A percentile compares a stretch with the other conserved stretches of the same genome.
These are phyloP conservation scores for Ibycter americanus DNA, from an alignment of 2,797 vertebrate genomes.

Conservation along the genomic window DNA sequence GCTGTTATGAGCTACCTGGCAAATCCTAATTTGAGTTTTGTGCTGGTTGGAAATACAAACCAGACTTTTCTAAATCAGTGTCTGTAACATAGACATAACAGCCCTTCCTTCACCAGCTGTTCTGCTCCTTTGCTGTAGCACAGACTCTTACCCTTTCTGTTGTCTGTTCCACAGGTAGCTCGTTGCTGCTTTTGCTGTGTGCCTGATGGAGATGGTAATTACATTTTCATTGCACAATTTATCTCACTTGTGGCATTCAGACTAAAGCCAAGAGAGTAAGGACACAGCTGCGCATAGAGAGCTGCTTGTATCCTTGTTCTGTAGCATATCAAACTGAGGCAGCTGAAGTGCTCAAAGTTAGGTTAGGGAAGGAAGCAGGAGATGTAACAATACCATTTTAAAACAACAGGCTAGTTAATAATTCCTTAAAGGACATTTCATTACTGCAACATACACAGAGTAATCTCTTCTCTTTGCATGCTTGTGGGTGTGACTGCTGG, in stretches of 20 bases:
- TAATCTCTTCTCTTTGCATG: not conserved
- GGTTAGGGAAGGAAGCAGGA: not conserved
- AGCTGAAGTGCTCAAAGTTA: not conserved
- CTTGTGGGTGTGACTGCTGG: not conserved
- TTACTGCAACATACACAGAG: not conserved
- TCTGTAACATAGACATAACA: not conserved
- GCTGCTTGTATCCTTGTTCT: not conserved
- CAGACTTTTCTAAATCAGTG: not conserved
- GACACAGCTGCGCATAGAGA: not conserved
- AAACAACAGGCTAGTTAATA: not conserved
- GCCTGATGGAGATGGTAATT: constrained; percentile 84
- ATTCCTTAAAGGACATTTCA: not conserved
- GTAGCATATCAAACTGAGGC: not conserved
- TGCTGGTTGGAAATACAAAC: not conserved
- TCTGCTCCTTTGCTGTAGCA: not conserved
- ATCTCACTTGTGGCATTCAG: not conserved
- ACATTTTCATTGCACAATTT: not conserved
- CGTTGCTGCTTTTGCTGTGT: constrained; percentile 95
- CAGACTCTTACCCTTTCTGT: not conserved
- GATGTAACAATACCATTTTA: not conserved
- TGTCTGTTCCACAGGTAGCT: constrained; percentile 84
- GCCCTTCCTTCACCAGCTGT: not conserved
- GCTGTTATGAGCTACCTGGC: not conserved
- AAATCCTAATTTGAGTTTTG: not conserved
- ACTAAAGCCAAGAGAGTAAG: not conserved